phyloP scores from a whole-genome alignment of 2,797 vertebrate species.

The Micromesistius poutassou region DNA sequence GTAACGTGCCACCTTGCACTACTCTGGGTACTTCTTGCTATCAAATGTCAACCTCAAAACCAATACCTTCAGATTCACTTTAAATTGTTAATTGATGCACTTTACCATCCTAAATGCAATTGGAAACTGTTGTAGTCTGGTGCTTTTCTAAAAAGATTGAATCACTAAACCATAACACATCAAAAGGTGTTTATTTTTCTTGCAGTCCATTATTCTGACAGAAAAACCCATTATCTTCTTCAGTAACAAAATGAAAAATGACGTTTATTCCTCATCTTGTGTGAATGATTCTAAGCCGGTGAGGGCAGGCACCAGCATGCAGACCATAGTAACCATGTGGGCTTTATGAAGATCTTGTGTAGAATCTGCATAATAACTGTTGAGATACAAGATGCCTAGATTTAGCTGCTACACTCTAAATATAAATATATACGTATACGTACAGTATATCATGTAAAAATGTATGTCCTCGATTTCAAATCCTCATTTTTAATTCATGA shows the following conservation, averaged over 20 bases:
- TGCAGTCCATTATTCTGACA: not conserved
- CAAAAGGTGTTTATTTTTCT: not conserved
- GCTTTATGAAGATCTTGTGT: not conserved
- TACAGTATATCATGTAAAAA: not conserved
- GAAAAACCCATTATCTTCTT: not conserved
- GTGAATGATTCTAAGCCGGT: not conserved
- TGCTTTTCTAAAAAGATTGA: not conserved
- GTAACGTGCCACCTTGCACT: not conserved
- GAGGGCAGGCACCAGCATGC: not conserved
- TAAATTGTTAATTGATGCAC: not conserved
- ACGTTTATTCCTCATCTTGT: not conserved
- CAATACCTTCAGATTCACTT: not conserved
- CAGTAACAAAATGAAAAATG: not conserved
- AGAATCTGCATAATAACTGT: not conserved
- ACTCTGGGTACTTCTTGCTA: not conserved
- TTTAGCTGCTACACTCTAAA: not conserved
- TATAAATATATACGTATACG: too few species aligned
- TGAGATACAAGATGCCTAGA: not conserved
- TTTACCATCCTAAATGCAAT: not conserved
- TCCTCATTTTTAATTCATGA: not conserved
- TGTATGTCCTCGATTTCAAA: not conserved
- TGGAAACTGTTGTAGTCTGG: not conserved
- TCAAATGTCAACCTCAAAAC: not conserved
- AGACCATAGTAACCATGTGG: not conserved
- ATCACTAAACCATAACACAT: not conserved